phyloP scores from a whole-genome alignment of 1,140 invertebrate species.

The Temnothorax longispinosus region DNA sequence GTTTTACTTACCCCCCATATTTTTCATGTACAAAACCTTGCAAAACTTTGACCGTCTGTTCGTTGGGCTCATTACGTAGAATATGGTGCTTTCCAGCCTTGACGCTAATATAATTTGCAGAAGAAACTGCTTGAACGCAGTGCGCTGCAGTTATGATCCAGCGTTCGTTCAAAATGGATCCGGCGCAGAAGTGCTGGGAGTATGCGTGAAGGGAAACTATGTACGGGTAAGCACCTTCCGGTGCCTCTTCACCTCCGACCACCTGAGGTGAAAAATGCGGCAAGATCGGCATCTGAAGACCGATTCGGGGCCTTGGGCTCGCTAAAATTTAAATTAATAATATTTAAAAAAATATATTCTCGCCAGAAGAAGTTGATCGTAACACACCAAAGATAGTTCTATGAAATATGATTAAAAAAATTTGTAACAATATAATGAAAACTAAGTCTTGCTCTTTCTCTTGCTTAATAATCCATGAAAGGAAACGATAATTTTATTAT shows the following conservation, averaged over 20 bases:
- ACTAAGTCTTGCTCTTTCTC: neutral
- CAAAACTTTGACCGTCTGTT: slow-evolving; percentile 83
- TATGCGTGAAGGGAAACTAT: slow-evolving; percentile 84
- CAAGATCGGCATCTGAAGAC: neutral
- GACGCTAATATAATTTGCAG: slow-evolving; percentile 56
- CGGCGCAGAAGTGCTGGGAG: slow-evolving; percentile 86
- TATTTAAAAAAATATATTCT: neutral
- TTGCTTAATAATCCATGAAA: neutral
- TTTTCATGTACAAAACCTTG: slow-evolving; percentile 84
- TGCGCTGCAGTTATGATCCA: slow-evolving; percentile 88
- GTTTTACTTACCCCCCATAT: slow-evolving; percentile 83
- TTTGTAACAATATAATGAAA: neutral
- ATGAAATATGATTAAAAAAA: no score
- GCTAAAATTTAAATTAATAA: slow-evolving; percentile 25
- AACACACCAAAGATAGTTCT: neutral
- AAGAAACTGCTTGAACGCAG: slow-evolving; percentile 81
- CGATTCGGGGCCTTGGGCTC: neutral
- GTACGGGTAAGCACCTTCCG: slow-evolving; percentile 82
- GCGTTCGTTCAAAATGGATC: slow-evolving; percentile 84
- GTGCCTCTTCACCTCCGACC: slow-evolving; percentile 85
- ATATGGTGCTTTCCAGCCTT: slow-evolving; percentile 79
- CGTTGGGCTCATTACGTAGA: slow-evolving; percentile 72
- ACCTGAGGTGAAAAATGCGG: slow-evolving; percentile 65
- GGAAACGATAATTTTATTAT: neutral
- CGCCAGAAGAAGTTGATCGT: neutral